These are phyloP conservation scores for Drymonia ruficornis DNA, from an alignment of 2,888 invertebrate genomes.

Conservation along the genomic window DNA sequence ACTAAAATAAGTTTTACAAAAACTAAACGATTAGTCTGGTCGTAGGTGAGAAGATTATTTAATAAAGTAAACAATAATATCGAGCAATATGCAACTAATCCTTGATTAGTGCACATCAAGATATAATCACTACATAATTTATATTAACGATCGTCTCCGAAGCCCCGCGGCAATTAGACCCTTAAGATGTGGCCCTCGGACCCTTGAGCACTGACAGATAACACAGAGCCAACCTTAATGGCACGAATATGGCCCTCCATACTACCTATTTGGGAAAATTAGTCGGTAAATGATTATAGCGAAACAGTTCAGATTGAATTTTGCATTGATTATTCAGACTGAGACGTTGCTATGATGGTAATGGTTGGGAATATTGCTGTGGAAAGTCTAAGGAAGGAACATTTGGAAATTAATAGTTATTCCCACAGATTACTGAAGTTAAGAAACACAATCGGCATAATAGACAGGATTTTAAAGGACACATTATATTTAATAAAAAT, in stretches of 20 bases:
- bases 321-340: neutral
- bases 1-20: no score
- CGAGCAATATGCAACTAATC: constrained; percentile 8
- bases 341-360: no score
- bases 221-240: constrained; percentile 42
- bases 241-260: constrained; percentile 26
- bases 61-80: neutral
- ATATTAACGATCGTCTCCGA: constrained; percentile 46
- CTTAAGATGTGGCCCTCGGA: constrained; percentile 38
- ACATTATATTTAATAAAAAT: no score
- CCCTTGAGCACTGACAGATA: constrained; percentile 40
- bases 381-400: neutral
- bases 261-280: constrained; percentile 35
- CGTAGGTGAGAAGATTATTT: no score
- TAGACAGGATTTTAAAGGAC: no score
- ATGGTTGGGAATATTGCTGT: no score
- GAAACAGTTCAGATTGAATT: constrained; percentile 9
- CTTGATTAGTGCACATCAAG: constrained; percentile 11
- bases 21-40: no score
- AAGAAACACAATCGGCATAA: no score
- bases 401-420: no score
- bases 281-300: constrained; percentile 25
- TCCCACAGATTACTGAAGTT: no score
- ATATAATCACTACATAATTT: constrained; percentile 38
- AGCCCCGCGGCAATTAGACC: constrained; percentile 45